Evolutionary conservation across 1,140 invertebrate species (phyloP).

Genomic region (Cryptotermes secundus): DNA sequence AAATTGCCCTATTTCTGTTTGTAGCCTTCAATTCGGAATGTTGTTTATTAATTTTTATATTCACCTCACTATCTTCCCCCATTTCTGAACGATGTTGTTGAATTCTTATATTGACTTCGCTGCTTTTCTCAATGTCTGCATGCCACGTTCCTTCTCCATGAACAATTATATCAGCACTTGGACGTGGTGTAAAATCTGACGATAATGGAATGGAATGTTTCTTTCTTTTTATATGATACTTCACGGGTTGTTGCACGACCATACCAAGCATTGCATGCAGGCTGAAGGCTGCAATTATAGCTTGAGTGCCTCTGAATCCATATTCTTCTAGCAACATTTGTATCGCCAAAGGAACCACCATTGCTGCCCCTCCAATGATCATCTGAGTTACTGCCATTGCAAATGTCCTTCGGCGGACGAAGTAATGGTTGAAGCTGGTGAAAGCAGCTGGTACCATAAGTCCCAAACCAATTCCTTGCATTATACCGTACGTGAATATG

Average conservation of each 20-base stretch:
- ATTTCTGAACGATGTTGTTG: neutral
- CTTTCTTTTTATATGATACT: slow-evolving; percentile 58
- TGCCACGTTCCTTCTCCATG: neutral
- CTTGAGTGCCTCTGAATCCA: slow-evolving; percentile 62
- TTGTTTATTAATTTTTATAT: neutral
- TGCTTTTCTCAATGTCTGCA: neutral
- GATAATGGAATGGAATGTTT: slow-evolving; percentile 33
- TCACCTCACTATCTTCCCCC: neutral
- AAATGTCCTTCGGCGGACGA: slow-evolving; percentile 56
- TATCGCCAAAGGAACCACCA: slow-evolving; percentile 57
- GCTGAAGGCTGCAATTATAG: slow-evolving; percentile 61
- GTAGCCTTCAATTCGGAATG: neutral
- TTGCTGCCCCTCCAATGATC: slow-evolving; percentile 56
- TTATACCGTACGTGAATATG: slow-evolving; percentile 69
- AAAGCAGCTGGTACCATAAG: slow-evolving; percentile 58
- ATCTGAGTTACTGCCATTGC: slow-evolving; percentile 61
- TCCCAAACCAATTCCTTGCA: slow-evolving; percentile 59
- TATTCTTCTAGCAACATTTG: slow-evolving; percentile 50
- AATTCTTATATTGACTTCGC: neutral
- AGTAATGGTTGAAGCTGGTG: slow-evolving; percentile 59
- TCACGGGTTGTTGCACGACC: slow-evolving; percentile 45
- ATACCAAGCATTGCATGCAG: slow-evolving; percentile 51
- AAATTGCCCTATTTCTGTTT: neutral
- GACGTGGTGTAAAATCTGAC: neutral
- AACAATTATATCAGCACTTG: neutral